Evolutionary conservation across 2,888 invertebrate genomes (phyloP).

Genomic region (Galerucella pusilla): DNA sequence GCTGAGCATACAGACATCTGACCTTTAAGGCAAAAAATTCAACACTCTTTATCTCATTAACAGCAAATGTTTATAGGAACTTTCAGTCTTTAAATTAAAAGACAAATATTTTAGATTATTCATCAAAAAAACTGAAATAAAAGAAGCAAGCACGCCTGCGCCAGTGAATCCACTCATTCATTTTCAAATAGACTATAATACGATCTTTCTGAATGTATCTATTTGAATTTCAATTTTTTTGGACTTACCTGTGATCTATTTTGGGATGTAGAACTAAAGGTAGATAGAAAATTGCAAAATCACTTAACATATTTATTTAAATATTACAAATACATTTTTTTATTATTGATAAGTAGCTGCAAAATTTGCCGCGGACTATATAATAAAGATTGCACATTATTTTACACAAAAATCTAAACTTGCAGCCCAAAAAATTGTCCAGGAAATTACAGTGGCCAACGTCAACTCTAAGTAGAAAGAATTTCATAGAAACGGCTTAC

Average conservation of each 20-base stretch:
- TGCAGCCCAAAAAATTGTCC: constrained; percentile 40
- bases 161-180: no score
- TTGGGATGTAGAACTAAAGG: not conserved
- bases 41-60: no score
- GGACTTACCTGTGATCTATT: not conserved
- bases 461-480: not conserved
- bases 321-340: constrained; percentile 64
- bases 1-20: no score
- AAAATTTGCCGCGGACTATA: constrained; percentile 58
- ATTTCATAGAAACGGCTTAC: not conserved
- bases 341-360: constrained; percentile 61
- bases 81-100: no score
- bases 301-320: constrained; percentile 63
- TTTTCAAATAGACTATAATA: no score
- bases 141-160: no score
- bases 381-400: constrained; percentile 63
- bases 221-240: not conserved
- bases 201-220: no score
- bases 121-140: no score
- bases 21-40: no score
- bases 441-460: not conserved
- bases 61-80: no score
- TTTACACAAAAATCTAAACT: constrained; percentile 55
- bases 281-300: constrained; percentile 36
- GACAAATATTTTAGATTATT: no score